phyloP scores from a whole-genome alignment of 2,113 vertebrate species.

The Odocoileus virginianus region DNA sequence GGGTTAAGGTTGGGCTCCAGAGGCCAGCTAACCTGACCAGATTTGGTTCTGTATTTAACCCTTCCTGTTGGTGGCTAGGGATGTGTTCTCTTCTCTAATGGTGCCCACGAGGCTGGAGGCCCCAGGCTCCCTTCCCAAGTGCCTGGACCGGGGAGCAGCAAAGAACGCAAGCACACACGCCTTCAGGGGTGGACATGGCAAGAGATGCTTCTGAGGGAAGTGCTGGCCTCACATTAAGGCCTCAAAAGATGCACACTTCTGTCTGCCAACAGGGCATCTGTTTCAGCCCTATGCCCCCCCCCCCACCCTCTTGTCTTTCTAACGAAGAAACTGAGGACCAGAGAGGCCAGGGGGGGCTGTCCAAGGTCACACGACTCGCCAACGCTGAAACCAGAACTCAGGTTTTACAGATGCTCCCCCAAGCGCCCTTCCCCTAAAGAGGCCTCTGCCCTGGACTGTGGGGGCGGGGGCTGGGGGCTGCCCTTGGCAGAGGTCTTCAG shows the following conservation, averaged over 20 bases:
- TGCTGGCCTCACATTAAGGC: background rate
- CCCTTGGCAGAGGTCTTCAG: background rate
- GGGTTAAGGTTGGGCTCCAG: background rate
- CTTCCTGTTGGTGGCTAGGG: background rate
- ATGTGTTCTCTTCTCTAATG: background rate
- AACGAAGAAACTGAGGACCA: background rate
- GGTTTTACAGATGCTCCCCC: background rate
- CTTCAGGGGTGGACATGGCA: background rate
- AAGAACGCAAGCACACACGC: background rate
- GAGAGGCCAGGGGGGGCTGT: background rate
- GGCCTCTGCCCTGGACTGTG: too few species aligned
- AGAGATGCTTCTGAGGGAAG: background rate
- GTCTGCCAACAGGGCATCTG: background rate
- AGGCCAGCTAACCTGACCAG: background rate
- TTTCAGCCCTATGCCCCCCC: background rate
- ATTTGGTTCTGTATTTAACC: background rate
- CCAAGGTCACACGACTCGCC: background rate
- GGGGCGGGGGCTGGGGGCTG: background rate
- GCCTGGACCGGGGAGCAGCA: background rate
- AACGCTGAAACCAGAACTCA: background rate
- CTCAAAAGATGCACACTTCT: background rate
- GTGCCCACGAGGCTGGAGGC: background rate
- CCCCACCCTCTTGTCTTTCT: background rate
- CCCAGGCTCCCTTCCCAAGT: background rate
- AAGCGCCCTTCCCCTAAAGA: background rate